phyloP scores from a whole-genome alignment of 2,888 invertebrate genomes.

The Aphidoletes aphidimyza region DNA sequence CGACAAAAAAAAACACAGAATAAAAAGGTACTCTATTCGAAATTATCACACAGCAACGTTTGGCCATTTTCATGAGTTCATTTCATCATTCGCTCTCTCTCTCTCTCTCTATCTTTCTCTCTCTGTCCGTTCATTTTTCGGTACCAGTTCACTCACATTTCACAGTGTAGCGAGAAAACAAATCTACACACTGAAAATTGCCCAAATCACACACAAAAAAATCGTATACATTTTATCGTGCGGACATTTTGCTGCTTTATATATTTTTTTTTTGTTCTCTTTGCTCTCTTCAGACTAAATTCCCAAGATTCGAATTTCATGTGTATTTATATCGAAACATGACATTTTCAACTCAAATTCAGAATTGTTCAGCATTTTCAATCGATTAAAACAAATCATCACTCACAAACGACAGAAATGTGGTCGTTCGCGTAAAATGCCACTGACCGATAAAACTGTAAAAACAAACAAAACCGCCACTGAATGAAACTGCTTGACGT shows the following conservation, averaged over 20 bases:
- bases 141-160: no score
- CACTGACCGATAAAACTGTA: background rate
- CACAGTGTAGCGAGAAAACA: no score
- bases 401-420: background rate
- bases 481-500: background rate
- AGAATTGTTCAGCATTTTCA: no score
- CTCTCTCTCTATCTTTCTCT: background rate
- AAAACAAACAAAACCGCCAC: background rate
- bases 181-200: no score
- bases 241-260: no score
- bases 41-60: conserved; percentile 7
- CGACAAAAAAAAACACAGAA: conserved; percentile 29
- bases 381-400: background rate
- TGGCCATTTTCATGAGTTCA: conserved; percentile 26
- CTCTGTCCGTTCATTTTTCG: background rate
- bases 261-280: no score
- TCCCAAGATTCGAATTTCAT: no score
- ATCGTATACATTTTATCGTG: no score
- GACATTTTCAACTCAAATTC: no score
- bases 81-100: background rate
- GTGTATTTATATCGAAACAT: no score
- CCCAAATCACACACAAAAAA: no score
- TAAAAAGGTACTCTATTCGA: conserved; percentile 21
- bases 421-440: background rate
- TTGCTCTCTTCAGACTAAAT: no score